Base-by-base conservation (phyloP, 1,140 invertebrate genomes). In the Leptopilina boulardi region DNA sequence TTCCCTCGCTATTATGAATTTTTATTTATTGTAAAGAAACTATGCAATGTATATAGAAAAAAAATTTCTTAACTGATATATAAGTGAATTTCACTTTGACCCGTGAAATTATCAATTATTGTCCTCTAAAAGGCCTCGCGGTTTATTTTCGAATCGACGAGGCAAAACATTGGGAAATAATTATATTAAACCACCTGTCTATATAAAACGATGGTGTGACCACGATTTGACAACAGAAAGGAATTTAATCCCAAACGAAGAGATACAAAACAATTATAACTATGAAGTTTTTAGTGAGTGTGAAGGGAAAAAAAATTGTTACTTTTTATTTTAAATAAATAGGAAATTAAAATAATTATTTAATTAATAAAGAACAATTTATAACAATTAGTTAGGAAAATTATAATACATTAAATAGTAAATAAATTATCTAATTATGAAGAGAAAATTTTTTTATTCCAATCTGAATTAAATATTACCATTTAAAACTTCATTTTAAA, bases 201-300 rank as follows among this genome's bases (percentile, higher is more conserved):
- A 74, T 74, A 74, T 74, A 74, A 38, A 74, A 74, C 47, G 47
- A 15, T 54, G 73, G 5, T 38, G 26, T 74, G 56, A 74, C 19
- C 47, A 74, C 59, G 3, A 30, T n/a, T 23, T 34, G 8, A 38
- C 59, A 23, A 30, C 59, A 66, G 59, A 66, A 38, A 56, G 21
- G 10, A 54, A 59, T 19, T 34, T 19, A 10, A 74, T 47, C 23
- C 21, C 73, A 21, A n/a, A 38, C 34, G 10, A 38, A n/a, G 23
- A 66, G 59, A 30, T n/a, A 34, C 73, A 34, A n/a, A n/a, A 19
- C 47, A 8, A 15, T 18, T 15, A 66, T n/a, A 34, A 74, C n/a
- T 42, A 80, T 80, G 79, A 73, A 78, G 66, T 74, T 74, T 71
- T 11, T 71, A 23, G 79, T 80, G 71, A 80, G 79, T 80, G 76